Conservation (phyloP, 2,113 vertebrate genomes). For the Tylochromis polylepis region DNA sequence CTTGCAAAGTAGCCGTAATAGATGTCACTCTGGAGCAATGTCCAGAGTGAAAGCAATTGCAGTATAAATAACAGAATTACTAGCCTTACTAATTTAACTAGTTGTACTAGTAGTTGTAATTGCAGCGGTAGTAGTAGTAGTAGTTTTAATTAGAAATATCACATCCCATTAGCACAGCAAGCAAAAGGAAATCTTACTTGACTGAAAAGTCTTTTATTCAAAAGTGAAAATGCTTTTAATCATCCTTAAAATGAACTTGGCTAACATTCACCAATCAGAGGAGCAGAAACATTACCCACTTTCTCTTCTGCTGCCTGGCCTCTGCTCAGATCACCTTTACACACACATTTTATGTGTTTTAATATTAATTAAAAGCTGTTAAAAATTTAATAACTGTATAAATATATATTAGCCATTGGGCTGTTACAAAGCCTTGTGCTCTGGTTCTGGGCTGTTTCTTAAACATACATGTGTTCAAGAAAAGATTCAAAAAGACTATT, state of each 20-base stretch:
- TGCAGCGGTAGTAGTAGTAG: not conserved
- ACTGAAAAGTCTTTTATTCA: not conserved
- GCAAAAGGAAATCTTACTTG: not conserved
- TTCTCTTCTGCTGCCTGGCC: not conserved
- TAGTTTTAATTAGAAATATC: not conserved
- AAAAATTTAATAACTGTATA: not conserved
- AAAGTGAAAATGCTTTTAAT: not conserved
- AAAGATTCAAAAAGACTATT: not conserved
- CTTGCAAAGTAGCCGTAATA: not conserved
- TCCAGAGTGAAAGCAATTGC: not conserved
- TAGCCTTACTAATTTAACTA: not conserved
- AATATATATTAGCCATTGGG: not conserved
- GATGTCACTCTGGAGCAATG: not conserved
- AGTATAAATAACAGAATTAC: not conserved
- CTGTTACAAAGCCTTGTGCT: not conserved
- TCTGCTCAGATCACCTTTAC: not conserved
- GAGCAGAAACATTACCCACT: not conserved
- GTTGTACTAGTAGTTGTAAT: not conserved
- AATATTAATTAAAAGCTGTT: not conserved
- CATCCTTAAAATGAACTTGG: not conserved
- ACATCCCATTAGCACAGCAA: not conserved
- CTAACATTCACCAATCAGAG: not conserved
- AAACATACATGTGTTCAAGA: not conserved
- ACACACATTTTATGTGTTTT: not conserved
- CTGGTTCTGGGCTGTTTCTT: not conserved